Evolutionary conservation across 2,113 vertebrate genomes (phyloP), one percentile per base, ranked within the genome.

Genomic region (Tachysurus vachellii): DNA sequence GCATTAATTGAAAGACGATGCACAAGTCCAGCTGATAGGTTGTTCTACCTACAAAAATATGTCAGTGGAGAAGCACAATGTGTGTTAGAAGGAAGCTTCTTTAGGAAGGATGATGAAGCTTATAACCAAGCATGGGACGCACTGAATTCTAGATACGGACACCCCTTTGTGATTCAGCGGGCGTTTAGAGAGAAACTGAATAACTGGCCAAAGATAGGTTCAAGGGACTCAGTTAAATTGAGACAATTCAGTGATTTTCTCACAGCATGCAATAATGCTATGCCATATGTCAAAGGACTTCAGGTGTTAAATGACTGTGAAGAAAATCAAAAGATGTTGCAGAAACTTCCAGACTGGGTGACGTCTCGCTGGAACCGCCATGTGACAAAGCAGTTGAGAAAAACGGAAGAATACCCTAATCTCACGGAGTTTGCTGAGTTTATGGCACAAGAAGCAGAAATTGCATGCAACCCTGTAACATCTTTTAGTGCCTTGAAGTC

Each of bases 11-110:
- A 90, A 77, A 8, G 8, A 8, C 21, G 73, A 54, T 92, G 87
- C 73, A 76, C 71, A 71, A 91, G 87, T 5, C 26, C 90, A 73
- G 86, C 90, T 5, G 86, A 92, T 36, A 91, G 50, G 19, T 80
- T 90, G 44, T 91, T 89, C 13, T 93, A 90, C 14, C 71, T 92
- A 4, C 80, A 91, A 23, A 90, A 86, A n/a, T 90, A 90, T 21
- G 64, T 89, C 23, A 77, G 70, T 19, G 85, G 88, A 6, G 86
- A 92, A 5, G 90, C 88, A 84, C 26, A 0, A 3, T 89, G 83
- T 31, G 87, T 84, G 1, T 19, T 92, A 13, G 88, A 90, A 85
- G 89, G 89, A 61, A 90, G 53, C 68, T 88, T 91, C 42, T 91
- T 71, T 13, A 86, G 88, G 85, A 87, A 83, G 11, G 81, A 89